These are phyloP conservation scores for Malurus splendens DNA, from an alignment of 2,797 vertebrate genomes.

Conservation along the genomic window DNA sequence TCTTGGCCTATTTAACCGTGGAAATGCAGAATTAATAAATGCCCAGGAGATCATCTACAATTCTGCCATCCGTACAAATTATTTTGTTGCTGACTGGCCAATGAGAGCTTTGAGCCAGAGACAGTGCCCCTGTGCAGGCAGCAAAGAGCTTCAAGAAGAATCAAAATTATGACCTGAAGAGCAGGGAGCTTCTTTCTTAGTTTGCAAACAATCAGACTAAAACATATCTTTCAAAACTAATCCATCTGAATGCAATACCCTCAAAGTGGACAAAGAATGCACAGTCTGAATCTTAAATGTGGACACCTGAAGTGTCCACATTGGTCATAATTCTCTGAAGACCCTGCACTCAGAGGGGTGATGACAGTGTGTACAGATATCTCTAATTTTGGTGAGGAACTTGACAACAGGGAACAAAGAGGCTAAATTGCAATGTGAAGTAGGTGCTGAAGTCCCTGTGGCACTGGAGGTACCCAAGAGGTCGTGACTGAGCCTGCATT, in stretches of 20 bases:
- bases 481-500: not conserved
- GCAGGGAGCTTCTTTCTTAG: not conserved
- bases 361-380: not conserved
- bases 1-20: conserved; percentile 2
- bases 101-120: not conserved
- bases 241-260: not conserved
- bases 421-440: not conserved
- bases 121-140: not conserved
- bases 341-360: not conserved
- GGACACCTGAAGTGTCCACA: not conserved
- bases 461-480: not conserved
- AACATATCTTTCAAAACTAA: not conserved
- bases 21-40: conserved; percentile 3
- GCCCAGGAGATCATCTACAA: not conserved
- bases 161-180: not conserved
- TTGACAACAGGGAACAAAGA: not conserved
- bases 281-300: not conserved
- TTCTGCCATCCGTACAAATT: not conserved
- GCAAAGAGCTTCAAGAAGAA: not conserved
- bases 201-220: not conserved
- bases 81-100: not conserved
- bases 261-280: not conserved
- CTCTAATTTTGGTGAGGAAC: not conserved
- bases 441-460: not conserved
- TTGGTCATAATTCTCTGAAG: not conserved